Evolutionary conservation across 1,140 invertebrate species (phyloP), one percentile per base, ranked within the genome.

Genomic region (Ceratoteleas bidentatus): DNA sequence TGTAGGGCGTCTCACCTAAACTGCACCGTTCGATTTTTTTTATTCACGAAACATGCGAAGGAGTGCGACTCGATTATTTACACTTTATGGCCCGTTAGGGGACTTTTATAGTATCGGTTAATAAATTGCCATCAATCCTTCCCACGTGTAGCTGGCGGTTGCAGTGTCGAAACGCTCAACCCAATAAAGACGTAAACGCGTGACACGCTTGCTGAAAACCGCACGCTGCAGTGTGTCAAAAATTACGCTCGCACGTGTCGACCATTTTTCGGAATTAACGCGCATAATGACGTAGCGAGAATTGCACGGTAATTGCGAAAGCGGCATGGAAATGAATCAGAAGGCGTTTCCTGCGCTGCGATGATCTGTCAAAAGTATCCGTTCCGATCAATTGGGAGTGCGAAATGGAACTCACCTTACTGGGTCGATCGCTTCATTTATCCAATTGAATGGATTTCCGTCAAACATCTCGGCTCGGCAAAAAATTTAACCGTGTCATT

Each of bases 1-100:
- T 57, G 33, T 43, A 50, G 69, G 69, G 49, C 13, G 56, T 73
- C 62, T 66, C 61, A 68, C 52, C 62, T 62, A 68, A 80, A 80
- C 34, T 69, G 68, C 53, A 64, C 76, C 49, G 74, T 80, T 80
- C 64, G 52, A 80, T 80, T 80, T 80, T 79, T 66, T 78, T 62
- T 79, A 24, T 24, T 9, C 69, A 58, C 64, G 64, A 80, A 80
- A 74, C 57, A 81, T 24, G 24, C 16, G 64, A 50, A 80, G 43
- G 54, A 72, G 40, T 49, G 36, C 34, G 16, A 61, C 40, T 53
- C 78, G 64, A 81, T 81, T 81, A 75, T 75, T 81, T 75, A 74
- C 53, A 62, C 57, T 70, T 64, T 75, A 81, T 65, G 36, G 36
- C 34, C 70, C 32, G 58, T 70, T 70, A 70, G 77, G 70, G 62